Base-by-base conservation (phyloP, 2,888 invertebrate species). In the Ischnura elegans region DNA sequence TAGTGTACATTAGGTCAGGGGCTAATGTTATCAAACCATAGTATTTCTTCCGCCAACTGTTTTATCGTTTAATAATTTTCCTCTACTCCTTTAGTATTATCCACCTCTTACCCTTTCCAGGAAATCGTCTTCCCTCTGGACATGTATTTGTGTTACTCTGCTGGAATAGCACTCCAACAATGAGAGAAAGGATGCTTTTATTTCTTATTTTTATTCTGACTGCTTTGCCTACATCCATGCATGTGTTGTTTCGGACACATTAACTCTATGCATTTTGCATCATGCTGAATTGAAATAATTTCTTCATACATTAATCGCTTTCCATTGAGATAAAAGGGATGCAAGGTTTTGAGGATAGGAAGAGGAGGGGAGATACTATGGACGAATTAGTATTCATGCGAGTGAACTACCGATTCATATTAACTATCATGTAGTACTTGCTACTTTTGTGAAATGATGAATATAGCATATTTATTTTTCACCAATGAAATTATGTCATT, bases 241-340 rank as follows among this genome's bases (percentile, higher is more conserved):
- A 45, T 86, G 46, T 46, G 76, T n/a, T 25, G 45, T 46, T n/a
- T 45, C 45, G n/a, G 43, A 86, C 43, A 46, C 46, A 46, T 86
- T 86, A 46, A 76, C 45, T 86, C 86, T n/a, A 45, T 45, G 45
- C 21, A 86, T 86, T 43, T 43, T n/a, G 86, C 86, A n/a, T 46
- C 86, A n/a, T 46, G 86, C 25, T 86, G n/a, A 76, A 86, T 46
- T 21, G 86, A 45, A 86, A 86, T 45, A 45, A 86, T 46, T 25
- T 86, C 86, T 46, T 86, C 8, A 10, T 25, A 46, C 21, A n/a
- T 46, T 25, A n/a, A 5, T 46, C 76, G 36, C 36, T 8, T 13
- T 29, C 76, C 36, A 36, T 76, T 76, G 76, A 36, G 8, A 36
- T 8, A 36, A 13, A 10, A 36, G 13, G 76, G 76, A n/a, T 29